Evolutionary conservation across 1,140 invertebrate genomes (phyloP), one percentile per base, ranked within the genome.

Genomic region (Uloborus diversus): DNA sequence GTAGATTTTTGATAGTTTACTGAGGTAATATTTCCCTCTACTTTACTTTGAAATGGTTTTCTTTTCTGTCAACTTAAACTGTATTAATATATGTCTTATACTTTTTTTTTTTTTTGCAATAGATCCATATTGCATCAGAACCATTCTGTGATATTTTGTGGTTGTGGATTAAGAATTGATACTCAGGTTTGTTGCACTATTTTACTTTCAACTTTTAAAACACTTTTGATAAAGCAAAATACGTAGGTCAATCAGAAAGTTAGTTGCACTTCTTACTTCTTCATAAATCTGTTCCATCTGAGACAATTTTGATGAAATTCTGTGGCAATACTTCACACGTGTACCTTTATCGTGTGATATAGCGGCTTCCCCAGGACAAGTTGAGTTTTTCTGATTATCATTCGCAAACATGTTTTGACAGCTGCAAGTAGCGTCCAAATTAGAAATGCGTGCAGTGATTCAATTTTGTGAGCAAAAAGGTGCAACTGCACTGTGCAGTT

Each of bases 131-230:
- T 70, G 25, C 49, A 70, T 37, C 68, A 70, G 20, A 57, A 35
- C 35, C 51, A 14, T 17, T 57, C 68, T 13, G 68, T 70, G 17
- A 70, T 70, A 25, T 70, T 70, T 70, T 70, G 68, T 57, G 13
- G 20, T 20, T 70, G 68, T 57, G 68, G 68, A 17, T 5, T 70
- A 13, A 27, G 23, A n/a, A 70, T 70, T n/a, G 68, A 70, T 57
- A 47, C 49, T 37, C 28, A 70, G 33, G 68, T 70, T 35, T 35
- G 51, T 51, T 20, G 5, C 11, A 17, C 14, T 17, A 30, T 14
- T 20, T 62, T 13, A 17, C 11, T 3, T 32, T 28, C 17, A 42
- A 42, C 9, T 13, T 42, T 13, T 42, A 17, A 42, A 1, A 13
- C 1, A 42, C 37, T 42, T 42, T 17, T 13, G 9, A 42, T 42